A percentile compares a stretch with the other conserved stretches of the same genome.
Conservation (phyloP, 2,888 invertebrate genomes). For the Parthenolecanium corni region DNA sequence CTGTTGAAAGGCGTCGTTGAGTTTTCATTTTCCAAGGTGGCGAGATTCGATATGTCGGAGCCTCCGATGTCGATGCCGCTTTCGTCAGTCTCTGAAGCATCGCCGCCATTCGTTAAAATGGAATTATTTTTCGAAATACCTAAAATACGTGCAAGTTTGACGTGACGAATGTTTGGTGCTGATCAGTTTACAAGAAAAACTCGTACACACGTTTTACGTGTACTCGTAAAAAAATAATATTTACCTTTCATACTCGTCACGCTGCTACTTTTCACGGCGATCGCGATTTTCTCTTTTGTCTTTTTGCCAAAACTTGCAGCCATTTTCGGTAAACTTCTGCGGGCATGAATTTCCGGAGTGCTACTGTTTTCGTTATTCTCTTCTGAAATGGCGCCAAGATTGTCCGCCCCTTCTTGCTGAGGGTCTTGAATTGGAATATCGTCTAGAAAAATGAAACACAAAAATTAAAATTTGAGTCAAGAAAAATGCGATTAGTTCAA, state of each 20-base stretch:
- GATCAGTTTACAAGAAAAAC: no score
- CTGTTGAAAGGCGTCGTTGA: conserved; percentile 30
- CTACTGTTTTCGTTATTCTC: conserved; percentile 47
- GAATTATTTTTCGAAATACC: conserved; percentile 20
- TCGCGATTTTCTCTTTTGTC: conserved; percentile 34
- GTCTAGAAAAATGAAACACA: conserved; percentile 48
- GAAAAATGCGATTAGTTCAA: no score
- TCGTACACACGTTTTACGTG: no score
- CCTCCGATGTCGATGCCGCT: conserved; percentile 32
- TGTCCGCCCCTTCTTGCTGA: conserved; percentile 49
- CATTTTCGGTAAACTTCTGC: conserved; percentile 35
- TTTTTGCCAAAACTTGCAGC: conserved; percentile 36
- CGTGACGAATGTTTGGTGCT: no score
- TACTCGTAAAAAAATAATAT: neutral
- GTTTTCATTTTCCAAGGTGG: conserved; percentile 29
- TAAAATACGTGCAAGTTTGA: neutral
- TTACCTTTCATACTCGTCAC: conserved; percentile 24
- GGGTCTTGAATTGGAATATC: conserved; percentile 77
- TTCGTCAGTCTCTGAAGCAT: conserved; percentile 33
- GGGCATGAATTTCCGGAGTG: conserved; percentile 31
- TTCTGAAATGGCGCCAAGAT: conserved; percentile 55
- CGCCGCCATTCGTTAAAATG: conserved; percentile 31
- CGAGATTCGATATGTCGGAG: conserved; percentile 32
- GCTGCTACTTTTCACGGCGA: conserved; percentile 31
- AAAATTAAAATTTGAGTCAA: conserved; percentile 32